phyloP scores from a whole-genome alignment of 1,140 invertebrate species.

The Drosophila leontia region DNA sequence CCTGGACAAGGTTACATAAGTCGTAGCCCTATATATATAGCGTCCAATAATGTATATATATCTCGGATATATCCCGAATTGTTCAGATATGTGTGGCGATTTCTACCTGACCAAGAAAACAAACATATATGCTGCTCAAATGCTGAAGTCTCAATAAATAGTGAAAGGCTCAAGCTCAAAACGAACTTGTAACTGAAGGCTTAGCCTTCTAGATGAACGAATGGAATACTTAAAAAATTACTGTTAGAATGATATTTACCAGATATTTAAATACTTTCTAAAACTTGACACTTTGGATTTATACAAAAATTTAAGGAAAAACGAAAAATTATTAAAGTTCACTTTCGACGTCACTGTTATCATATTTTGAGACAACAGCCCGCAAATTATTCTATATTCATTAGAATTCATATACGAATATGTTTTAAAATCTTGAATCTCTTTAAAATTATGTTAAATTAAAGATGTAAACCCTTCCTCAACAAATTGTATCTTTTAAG shows the following conservation, averaged over 20 bases:
- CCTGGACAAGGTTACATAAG: slow-evolving; percentile 12
- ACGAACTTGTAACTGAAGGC: slow-evolving; percentile 10
- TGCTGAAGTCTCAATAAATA: slow-evolving; percentile 22
- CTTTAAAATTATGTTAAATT: too few relatives aligned
- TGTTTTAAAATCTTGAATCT: too few relatives aligned
- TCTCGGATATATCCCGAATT: neutral
- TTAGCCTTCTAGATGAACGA: neutral
- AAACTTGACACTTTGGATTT: too few relatives aligned
- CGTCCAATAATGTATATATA: slow-evolving; percentile 9
- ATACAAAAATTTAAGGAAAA: too few relatives aligned
- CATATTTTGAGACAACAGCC: too few relatives aligned
- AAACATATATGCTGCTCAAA: slow-evolving; percentile 4
- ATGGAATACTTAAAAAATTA: neutral
- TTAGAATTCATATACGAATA: neutral
- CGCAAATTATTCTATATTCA: too few relatives aligned
- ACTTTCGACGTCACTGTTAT: too few relatives aligned
- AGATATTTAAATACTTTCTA: too few relatives aligned
- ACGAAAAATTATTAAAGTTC: neutral
- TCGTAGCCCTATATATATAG: slow-evolving; percentile 7
- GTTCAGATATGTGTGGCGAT: slow-evolving; percentile 1
- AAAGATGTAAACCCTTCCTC: neutral
- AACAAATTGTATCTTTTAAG: neutral
- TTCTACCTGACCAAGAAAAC: slow-evolving; percentile 16
- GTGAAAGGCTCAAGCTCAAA: neutral
- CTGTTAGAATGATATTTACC: too few relatives aligned